Base-by-base conservation (phyloP, 2,113 vertebrate species). In the Hippocampus guttulatus region DNA sequence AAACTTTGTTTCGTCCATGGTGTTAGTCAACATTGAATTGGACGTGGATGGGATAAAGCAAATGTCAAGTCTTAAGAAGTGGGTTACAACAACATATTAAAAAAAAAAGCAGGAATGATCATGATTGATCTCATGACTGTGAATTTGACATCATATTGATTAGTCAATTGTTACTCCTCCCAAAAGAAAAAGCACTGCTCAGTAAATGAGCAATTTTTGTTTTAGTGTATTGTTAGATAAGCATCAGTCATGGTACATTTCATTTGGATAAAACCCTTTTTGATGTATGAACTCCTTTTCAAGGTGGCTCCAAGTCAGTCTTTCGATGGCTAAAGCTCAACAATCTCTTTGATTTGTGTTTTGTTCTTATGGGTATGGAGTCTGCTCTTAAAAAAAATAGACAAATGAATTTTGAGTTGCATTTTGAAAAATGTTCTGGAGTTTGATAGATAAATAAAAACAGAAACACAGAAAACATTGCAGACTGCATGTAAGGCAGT, bases 31-130 rank as follows among this genome's bases (percentile, higher is more conserved):
- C 80, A 81, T 70, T 81, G 70, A 82, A 83, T 81, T 68, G 66
- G 80, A 83, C 77, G 79, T 81, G 79, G 77, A 81, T 76, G 76
- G 77, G 85, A 80, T 79, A 80, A 77, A 82, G 77, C 68, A 23
- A 74, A 43, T 76, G 74, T 76, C 63, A 82, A 76, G 68, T 79
- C 75, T 73, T 73, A 81, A 87, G 71, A 79, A 79, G 63, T 80
- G 76, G 69, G 73, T 80, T 64, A 84, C 73, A 84, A 77, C 65
- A 80, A 77, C 78, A 69, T 61, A 3, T 60, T 68, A 64, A 81
- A 71, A 63, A 73, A 27, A 51, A 30, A 3, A n/a, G 52, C 21
- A 23, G 18, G 7, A 10, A 52, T 52, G 20, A 52, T 52, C 20
- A 52, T 52, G 51, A 52, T 55, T 27, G 6, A 60, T 27, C 23